phyloP scores from a whole-genome alignment of 2,888 invertebrate species.

The Cosmia pyralina region DNA sequence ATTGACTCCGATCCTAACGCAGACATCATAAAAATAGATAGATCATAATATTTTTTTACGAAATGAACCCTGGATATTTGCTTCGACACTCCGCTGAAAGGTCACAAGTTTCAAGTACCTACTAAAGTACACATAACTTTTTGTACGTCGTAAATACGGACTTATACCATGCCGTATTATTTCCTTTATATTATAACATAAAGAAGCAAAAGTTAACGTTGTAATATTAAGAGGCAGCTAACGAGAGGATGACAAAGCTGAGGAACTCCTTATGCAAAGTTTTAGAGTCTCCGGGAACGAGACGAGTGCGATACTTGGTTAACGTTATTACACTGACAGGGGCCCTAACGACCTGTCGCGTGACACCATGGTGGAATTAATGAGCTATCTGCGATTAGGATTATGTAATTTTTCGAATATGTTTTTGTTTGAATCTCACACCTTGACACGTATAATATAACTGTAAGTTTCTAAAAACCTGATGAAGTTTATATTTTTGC shows the following conservation, averaged over 20 bases:
- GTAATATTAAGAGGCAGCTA: constrained; percentile 64
- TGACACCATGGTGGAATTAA: constrained; percentile 41
- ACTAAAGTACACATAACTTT: constrained; percentile 14
- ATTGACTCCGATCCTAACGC: constrained; percentile 35
- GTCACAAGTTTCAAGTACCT: constrained; percentile 13
- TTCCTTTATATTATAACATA: constrained; percentile 35
- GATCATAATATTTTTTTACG: constrained; percentile 37
- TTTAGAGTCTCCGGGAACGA: constrained; percentile 48
- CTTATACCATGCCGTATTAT: constrained; percentile 10
- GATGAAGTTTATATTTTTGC: no score
- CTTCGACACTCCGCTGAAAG: constrained; percentile 7
- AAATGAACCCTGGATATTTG: constrained; percentile 23
- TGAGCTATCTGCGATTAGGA: constrained; percentile 40
- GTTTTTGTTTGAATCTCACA: neutral
- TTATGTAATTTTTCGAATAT: neutral
- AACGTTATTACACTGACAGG: constrained; percentile 48
- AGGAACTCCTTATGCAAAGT: constrained; percentile 60
- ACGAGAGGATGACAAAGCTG: constrained; percentile 63
- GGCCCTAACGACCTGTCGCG: constrained; percentile 43
- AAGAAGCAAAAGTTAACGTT: constrained; percentile 42
- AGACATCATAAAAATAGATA: constrained; percentile 42
- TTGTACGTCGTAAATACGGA: neutral
- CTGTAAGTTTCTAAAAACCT: neutral
- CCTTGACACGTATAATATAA: neutral
- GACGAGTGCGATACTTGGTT: constrained; percentile 54